Base-by-base conservation (phyloP, 1,140 invertebrate genomes). In the Marisa cornuarietis region DNA sequence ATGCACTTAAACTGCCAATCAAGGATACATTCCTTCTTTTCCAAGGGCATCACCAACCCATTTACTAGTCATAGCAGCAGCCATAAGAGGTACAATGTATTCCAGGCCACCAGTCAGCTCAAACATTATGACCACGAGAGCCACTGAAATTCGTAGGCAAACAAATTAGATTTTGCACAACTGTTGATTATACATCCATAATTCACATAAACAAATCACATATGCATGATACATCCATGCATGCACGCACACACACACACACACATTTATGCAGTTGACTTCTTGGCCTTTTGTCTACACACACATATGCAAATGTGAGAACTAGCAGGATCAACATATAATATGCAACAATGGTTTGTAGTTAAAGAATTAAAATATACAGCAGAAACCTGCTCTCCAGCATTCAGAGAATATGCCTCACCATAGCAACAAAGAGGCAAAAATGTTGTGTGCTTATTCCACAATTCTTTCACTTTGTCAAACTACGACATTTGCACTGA, bases 71-170 rank as follows among this genome's bases (percentile, higher is more conserved):
- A 99, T 99, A 0, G 96, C 97, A 42, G 98, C 98, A 1, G 96
- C 97, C 99, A 99, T 99, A 66, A 99, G 92, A 0, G 98, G 98
- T 51, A 99, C 98, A 87, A 99, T 99, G 90, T 99, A 99, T 49
- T 98, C 93, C 1, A 99, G 96, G 24, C 87, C 97, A 73, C 98
- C 98, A 0, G 98, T 99, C 88, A 99, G 90, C 91, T 99, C 99
- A 91, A 99, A 99, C 98, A 99, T 99, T 71, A 99, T 99, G 51
- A 99, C 99, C 74, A 99, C 98, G 77, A 99, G 91, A 0, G 98
- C 99, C 10, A 99, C 98, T 88, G 91, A 85, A 92, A 86, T n/a
- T 31, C 8, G 14, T 69, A 13, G 14, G 0, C 24, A n/a, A 69
- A 31, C n/a, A 69, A 14, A 26, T n/a, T 5, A 8, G 3, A 69